Base-by-base conservation (phyloP, 2,113 vertebrate genomes). In the Semicossyphus pulcher region DNA sequence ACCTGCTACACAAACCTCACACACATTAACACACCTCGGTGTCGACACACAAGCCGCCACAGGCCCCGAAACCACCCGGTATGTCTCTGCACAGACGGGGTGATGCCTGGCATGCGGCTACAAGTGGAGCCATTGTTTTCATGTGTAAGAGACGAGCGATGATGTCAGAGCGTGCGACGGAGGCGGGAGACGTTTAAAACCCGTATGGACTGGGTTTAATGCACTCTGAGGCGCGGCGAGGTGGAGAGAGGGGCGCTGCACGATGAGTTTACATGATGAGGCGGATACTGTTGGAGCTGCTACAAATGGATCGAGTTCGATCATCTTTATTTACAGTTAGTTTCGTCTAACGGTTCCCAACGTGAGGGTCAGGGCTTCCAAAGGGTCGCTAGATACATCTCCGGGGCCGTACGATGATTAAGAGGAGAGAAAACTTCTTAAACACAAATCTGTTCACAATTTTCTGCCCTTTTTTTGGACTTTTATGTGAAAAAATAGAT, bases 51-150 rank as follows among this genome's bases (percentile, higher is more conserved):
- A 83, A 72, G 86, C 82, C 78, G 47, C 68, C 86, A 91, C 90
- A 91, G 29, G 87, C 86, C 84, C 71, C 29, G 66, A 41, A 72
- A 56, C 52, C 26, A 70, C 71, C 62, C 21, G 26, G 64, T 67
- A 4, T 58, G 65, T 73, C 70, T 62, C 57, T 2, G 12, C 29
- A 59, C 51, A 47, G 20, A 29, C 48, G 7, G 53, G 71, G 76
- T 72, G 18, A 79, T 87, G 86, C 66, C 79, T 71, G 86, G 84
- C 84, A 82, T 87, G 84, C 68, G 42, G 28, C 72, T 83, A 31
- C 89, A 88, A 15, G 82, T 82, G 77, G 82, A 88, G 47, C 89
- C 85, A 86, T 73, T 84, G 78, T 87, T 89, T 81, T 86, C 51
- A 77, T 83, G 76, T 51, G 76, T 69, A 65, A 15, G 63, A 56